Conservation (phyloP, 2,797 vertebrate genomes). For the Acanthurus leucopareius region DNA sequence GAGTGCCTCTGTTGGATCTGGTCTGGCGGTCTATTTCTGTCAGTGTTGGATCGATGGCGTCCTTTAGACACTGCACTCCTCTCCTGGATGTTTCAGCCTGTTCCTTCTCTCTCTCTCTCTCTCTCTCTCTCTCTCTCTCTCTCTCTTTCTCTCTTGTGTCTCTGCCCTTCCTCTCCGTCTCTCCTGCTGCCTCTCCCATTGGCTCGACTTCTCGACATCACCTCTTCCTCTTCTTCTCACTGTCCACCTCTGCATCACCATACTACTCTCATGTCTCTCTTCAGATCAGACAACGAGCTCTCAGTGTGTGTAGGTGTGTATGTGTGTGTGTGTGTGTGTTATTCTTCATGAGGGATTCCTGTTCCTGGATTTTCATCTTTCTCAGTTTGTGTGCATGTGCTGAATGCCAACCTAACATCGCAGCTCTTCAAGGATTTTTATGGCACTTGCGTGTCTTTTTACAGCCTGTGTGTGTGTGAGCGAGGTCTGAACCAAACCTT, state of each 20-base stretch:
- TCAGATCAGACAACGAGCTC: constrained; percentile 51
- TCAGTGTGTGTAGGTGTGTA: constrained; percentile 11
- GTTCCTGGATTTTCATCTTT: constrained; percentile 44
- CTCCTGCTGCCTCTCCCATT: constrained; percentile 14
- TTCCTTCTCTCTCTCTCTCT: constrained; percentile 1
- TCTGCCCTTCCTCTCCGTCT: constrained; percentile 36
- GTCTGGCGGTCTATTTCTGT: constrained; percentile 72
- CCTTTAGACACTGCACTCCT: constrained; percentile 60
- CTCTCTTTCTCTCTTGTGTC: constrained; percentile 10
- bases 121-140: not conserved
- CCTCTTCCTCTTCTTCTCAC: constrained; percentile 55
- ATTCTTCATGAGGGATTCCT: constrained; percentile 49
- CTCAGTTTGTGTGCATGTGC: constrained; percentile 43
- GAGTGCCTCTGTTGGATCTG: constrained; percentile 53
- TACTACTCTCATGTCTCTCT: constrained; percentile 50
- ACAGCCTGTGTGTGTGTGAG: not conserved
- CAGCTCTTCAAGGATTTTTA: constrained; percentile 31
- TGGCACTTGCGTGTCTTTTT: constrained; percentile 14
- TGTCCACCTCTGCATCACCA: constrained; percentile 52
- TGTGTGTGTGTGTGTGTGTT: constrained; percentile 18
- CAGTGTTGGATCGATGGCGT: constrained; percentile 67
- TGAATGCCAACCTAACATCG: constrained; percentile 44
- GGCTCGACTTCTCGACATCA: constrained; percentile 48
- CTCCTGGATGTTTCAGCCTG: constrained; percentile 59
- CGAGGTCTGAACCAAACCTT: not conserved